Conservation (phyloP, 30 jellyfish, hydroid and myxozoan genomes). For the Pseudorhiza aurosa region DNA sequence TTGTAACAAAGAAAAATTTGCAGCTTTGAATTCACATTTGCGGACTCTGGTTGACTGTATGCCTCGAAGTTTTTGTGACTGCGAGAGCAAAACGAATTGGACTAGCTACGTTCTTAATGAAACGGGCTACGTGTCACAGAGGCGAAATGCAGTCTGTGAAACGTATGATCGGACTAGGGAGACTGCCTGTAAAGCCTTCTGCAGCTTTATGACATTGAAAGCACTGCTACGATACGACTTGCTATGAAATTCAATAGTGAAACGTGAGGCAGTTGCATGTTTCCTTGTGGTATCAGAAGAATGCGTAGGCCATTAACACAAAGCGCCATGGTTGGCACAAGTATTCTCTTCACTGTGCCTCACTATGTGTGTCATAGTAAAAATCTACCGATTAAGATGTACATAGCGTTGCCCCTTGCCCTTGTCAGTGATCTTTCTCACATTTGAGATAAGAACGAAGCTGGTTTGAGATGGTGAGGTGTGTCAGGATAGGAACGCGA, state of each 20-base stretch:
- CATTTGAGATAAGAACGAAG: no score
- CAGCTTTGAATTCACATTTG: constrained; percentile 79
- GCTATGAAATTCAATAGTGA: constrained; percentile 74
- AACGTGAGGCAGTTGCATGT: constrained; percentile 36
- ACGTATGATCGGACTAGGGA: constrained; percentile 78
- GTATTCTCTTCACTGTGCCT: no score
- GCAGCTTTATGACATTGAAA: constrained; percentile 81
- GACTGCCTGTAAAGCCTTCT: constrained; percentile 78
- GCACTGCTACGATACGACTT: constrained; percentile 90
- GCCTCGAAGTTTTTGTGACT: constrained; percentile 83
- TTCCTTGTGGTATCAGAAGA: constrained; percentile 53
- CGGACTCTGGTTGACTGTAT: constrained; percentile 75
- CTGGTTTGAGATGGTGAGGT: no score
- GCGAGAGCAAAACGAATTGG: constrained; percentile 58
- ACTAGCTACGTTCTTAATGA: constrained; percentile 34
- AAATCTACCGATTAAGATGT: no score
- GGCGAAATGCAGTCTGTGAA: constrained; percentile 94
- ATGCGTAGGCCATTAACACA: constrained; percentile 49
- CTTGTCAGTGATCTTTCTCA: no score
- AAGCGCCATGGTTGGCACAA: neutral
- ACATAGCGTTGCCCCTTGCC: no score
- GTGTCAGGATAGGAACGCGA: no score
- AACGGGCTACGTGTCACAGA: constrained; percentile 66
- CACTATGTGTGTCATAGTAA: no score
- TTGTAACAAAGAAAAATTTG: constrained; percentile 69